Evolutionary conservation across 2,113 vertebrate genomes (phyloP), one percentile per base, ranked within the genome.

Genomic region (Macquaria australasica): DNA sequence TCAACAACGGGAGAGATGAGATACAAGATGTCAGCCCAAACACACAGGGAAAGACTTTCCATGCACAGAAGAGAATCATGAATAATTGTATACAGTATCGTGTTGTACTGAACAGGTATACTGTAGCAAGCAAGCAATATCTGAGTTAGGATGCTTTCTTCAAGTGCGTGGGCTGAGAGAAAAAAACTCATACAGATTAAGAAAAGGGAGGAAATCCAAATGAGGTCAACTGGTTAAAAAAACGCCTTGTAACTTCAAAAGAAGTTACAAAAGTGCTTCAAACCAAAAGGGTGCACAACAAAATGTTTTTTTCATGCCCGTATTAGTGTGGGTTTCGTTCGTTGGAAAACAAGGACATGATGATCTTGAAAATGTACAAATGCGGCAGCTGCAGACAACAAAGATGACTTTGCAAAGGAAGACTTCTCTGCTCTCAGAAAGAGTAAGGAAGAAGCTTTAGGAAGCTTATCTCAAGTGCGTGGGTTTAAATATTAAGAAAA

Each of bases 281-380:
- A 76, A 76, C 21, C 1, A 34, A 28, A 67, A 25, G 78, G 53
- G 15, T 23, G 1, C 25, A 39, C 0, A 62, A 15, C 4, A 31
- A 75, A 68, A 68, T 39, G 50, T 43, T 37, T 51, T 15, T 39
- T 77, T 56, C n/a, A 6, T 23, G 31, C 0, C 55, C 58, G 6
- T 3, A 16, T 37, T 31, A 11, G 5, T 68, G 39, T 50, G 37
- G 16, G 25, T 23, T 59, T 8, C 51, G 39, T 55, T 64, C 6
- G 28, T 58, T 37, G 23, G 21, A 56, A 67, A 79, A 51, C 71
- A 48, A 79, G 39, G 31, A 79, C 41, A 51, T 14, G 28, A 69
- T 50, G 50, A 48, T 75, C 34, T 53, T 60, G 21, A 37, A 72
- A 43, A 63, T 39, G 18, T 41, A 43, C 23, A 56, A 84, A 64